Conservation (phyloP, 2,797 vertebrate genomes). For the Hirundo rustica region DNA sequence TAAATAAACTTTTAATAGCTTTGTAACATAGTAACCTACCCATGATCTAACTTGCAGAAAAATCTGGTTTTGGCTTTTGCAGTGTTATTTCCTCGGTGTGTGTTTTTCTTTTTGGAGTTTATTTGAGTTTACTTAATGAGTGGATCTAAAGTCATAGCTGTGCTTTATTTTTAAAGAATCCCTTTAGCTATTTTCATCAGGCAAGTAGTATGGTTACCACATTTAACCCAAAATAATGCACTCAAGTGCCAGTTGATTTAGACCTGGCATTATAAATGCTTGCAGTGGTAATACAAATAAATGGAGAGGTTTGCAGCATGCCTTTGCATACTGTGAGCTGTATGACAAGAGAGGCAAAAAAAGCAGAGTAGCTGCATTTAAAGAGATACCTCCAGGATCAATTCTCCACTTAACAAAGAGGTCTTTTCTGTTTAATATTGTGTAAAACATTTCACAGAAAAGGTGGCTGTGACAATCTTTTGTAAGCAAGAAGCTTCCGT, state of each 20-base stretch:
- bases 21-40: constrained; percentile 40
- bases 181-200: constrained; percentile 15
- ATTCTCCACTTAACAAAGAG: constrained; percentile 29
- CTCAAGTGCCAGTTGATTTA: neutral
- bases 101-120: constrained; percentile 57
- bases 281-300: neutral
- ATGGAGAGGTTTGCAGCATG: neutral
- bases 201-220: neutral
- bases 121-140: constrained; percentile 42
- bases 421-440: constrained; percentile 31
- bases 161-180: constrained; percentile 27
- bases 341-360: neutral
- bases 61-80: constrained; percentile 47
- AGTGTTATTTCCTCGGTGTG: constrained; percentile 36
- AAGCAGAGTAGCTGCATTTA: neutral
- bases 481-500: constrained; percentile 34
- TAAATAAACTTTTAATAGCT: constrained; percentile 40
- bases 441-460: constrained; percentile 17
- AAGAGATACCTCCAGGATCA: neutral
- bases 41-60: constrained; percentile 46
- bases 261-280: neutral
- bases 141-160: neutral
- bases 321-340: neutral
- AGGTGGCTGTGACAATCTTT: neutral
- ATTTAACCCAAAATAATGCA: constrained; percentile 1